Evolutionary conservation across 2,797 vertebrate species (phyloP), one percentile per base, ranked within the genome.

Genomic region (Fundulus diaphanus): DNA sequence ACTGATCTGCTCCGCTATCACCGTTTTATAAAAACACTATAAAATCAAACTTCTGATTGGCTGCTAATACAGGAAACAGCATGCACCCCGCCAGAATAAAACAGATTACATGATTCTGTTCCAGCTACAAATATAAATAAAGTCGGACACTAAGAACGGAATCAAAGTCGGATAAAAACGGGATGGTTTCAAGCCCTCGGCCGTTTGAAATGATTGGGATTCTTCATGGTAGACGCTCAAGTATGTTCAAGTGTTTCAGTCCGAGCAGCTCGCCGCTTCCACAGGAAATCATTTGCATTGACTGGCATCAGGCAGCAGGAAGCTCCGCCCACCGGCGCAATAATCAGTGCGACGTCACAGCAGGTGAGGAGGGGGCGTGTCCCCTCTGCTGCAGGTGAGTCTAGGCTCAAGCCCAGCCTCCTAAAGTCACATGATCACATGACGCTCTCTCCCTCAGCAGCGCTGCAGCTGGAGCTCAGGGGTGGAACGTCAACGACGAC

Each of bases 231-330:
- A 42, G 74, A 85, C 74, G 71, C 87, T 90, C 74, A 61, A 22
- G 49, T 76, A 81, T 83, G 66, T 93, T 93, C 92, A 92, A 93
- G 92, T 93, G 88, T 80, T 72, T 15, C 40, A 35, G n/a, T 76
- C 22, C 3, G 51, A 22, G 61, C 35, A 0, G 3, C 65, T 24
- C 20, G 1, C 35, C 65, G 13, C 70, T 70, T n/a, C 69, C 56
- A 27, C 82, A 59, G 80, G 72, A 67, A 93, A 95, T 95, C 83
- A 87, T 94, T 97, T 98, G 98, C 97, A 96, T 96, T 97, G 97
- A 96, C 96, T 98, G 97, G 97, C 97, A 97, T 96, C 93, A 94
- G 74, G 84, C 51, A 57, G 77, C 71, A 56, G 79, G 72, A 63
- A 69, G 48, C 84, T 72, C 74, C 74, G 2, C 82, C 83, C 73